Percentiles rank a stretch among this genome's conserved stretches.
Evolutionary conservation across 1,140 invertebrate species (phyloP).

Genomic region (Cotesia typhae): DNA sequence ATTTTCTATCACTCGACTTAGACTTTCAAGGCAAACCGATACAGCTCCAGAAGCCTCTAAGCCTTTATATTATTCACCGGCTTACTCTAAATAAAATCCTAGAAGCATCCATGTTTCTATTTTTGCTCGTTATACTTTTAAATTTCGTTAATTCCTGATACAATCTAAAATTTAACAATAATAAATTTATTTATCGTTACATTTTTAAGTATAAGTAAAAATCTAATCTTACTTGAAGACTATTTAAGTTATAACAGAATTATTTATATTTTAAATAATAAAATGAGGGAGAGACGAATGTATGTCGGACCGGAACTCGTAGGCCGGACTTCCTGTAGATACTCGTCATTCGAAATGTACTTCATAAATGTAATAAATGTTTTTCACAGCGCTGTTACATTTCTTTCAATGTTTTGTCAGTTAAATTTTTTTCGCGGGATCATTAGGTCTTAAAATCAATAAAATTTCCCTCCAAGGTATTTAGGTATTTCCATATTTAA

Average conservation of each 20-base stretch:
- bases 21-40: not conserved
- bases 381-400: not conserved
- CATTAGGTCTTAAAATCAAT: not conserved
- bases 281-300: slow-evolving; percentile 48
- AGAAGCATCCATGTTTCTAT: too few species aligned
- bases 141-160: too few species aligned
- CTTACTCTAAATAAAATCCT: too few species aligned
- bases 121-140: too few species aligned
- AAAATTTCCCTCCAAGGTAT: too few species aligned
- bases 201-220: too few species aligned
- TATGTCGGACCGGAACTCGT: slow-evolving; percentile 61
- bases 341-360: slow-evolving; percentile 49
- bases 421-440: not conserved
- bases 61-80: too few species aligned
- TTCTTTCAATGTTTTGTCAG: not conserved
- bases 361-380: not conserved
- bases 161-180: too few species aligned
- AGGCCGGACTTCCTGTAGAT: slow-evolving; percentile 66
- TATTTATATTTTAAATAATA: slow-evolving; percentile 35
- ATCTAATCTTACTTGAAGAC: not conserved
- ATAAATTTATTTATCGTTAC: too few species aligned
- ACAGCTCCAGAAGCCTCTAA: too few species aligned
- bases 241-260: slow-evolving; percentile 28
- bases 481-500: too few species aligned
- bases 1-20: slow-evolving; percentile 1